Evolutionary conservation across 2,888 invertebrate genomes (phyloP).

Genomic region (Rutpela maculata): DNA sequence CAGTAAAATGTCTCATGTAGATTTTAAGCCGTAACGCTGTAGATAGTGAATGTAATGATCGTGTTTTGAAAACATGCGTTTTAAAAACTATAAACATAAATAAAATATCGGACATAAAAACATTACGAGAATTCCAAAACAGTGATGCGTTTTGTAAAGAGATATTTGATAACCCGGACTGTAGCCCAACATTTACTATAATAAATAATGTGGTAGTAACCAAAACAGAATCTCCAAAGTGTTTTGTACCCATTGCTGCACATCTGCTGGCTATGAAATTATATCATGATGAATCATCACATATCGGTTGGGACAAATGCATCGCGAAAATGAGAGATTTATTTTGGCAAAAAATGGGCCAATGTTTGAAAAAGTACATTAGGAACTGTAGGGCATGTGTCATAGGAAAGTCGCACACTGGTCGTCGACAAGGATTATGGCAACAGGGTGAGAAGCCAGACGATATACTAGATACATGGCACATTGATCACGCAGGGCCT

Average conservation of each 20-base stretch:
- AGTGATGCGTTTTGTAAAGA: conserved; percentile 9
- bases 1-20: conserved; percentile 25
- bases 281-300: too few relatives aligned
- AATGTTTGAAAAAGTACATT: conserved; percentile 48
- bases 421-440: conserved; percentile 48
- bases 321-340: conserved; percentile 50
- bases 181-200: too few relatives aligned
- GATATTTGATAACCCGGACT: too few relatives aligned
- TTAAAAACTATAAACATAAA: conserved; percentile 7
- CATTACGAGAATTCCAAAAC: conserved; percentile 45
- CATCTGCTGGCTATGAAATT: too few relatives aligned
- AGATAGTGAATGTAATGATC: not conserved
- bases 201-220: too few relatives aligned
- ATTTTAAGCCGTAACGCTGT: conserved; percentile 35
- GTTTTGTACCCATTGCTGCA: too few relatives aligned
- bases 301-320: conserved; percentile 46
- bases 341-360: conserved; percentile 51
- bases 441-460: conserved; percentile 53
- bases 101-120: conserved; percentile 27
- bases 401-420: conserved; percentile 57
- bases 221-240: too few relatives aligned
- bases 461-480: conserved; percentile 52
- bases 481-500: conserved; percentile 58
- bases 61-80: not conserved
- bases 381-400: conserved; percentile 47